Base-by-base conservation (phyloP, 2,797 vertebrate genomes). In the Microctenopoma stevenorrisi region DNA sequence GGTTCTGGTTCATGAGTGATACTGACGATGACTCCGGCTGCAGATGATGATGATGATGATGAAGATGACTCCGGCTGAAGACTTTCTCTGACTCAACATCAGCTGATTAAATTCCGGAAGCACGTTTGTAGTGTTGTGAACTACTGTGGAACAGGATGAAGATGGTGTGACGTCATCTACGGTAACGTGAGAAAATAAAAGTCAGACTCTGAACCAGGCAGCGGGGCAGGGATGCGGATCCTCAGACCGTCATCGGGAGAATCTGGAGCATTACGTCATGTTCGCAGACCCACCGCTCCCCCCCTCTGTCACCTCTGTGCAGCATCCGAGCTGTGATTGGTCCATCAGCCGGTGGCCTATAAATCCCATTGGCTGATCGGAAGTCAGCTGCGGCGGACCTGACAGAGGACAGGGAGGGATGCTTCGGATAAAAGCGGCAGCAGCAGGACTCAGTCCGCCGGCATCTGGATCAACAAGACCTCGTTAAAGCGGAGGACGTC, bases 261-360 rank as follows among this genome's bases (percentile, higher is more conserved):
- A 89, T 84, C 76, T 85, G 79, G 90, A 86, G 81, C 84, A 90
- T 89, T 84, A 88, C 86, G 80, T 91, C 86, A 91, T 87, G 49
- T 14, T 57, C 40, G 10, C 65, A 26, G 4, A 12, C 52, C 25
- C 55, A 57, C 60, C 9, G 16, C 4, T 49, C 33, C 33, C 42
- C 35, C 40, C 8, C 42, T 2, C 49, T 43, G 4, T 47, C 59
- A 4, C 33, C 7, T 22, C 76, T 42, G 37, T 43, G 72, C 78
- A 86, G 70, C 82, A 86, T 82, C 82, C 74, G 52, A 0, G 4
- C 68, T 61, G 49, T 77, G 68, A 87, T 88, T 89, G 89, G 86
- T 42, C 56, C 55, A 3, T 64, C 35, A 0, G 0, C 44, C 55
- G 2, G 48, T 58, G 76, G 74, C 73, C 67, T 63, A 57, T 7